A percentile compares a stretch with the other conserved stretches of the same genome.
phyloP scores from a whole-genome alignment of 2,797 vertebrate species.

The Onychomys leucogaster region DNA sequence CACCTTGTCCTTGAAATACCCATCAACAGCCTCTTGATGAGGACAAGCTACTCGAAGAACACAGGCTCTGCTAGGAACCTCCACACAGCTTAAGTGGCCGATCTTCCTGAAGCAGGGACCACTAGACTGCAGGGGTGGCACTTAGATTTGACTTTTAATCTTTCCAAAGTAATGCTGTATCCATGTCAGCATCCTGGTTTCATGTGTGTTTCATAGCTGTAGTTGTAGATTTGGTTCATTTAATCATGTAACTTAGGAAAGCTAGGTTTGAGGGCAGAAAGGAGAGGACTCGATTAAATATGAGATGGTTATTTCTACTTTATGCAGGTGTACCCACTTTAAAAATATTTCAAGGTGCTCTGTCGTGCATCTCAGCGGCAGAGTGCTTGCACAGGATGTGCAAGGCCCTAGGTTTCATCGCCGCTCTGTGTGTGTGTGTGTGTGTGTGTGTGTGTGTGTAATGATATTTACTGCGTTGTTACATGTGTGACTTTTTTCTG shows the following conservation, averaged over 20 bases:
- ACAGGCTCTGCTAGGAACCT: neutral
- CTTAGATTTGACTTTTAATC: constrained; percentile 44
- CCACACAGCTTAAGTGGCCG: neutral
- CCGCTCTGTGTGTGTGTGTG: neutral
- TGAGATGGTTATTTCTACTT: neutral
- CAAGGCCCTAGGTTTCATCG: neutral
- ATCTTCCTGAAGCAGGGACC: neutral
- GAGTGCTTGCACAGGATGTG: too few relatives aligned
- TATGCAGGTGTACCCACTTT: neutral
- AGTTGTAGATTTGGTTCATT: constrained; percentile 28
- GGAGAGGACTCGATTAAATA: constrained; percentile 6
- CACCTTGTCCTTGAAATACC: constrained; percentile 22
- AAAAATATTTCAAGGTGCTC: neutral
- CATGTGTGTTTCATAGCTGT: constrained; percentile 46
- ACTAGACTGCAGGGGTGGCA: neutral
- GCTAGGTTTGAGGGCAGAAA: neutral
- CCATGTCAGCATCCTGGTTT: neutral
- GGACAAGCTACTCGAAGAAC: neutral
- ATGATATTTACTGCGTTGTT: neutral
- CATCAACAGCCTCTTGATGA: neutral
- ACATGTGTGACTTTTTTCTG: neutral
- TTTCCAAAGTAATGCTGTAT: neutral
- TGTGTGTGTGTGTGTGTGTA: neutral
- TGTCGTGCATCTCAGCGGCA: neutral
- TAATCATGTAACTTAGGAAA: constrained; percentile 29